Base-by-base conservation (phyloP, 2,797 vertebrate genomes). In the Mus spretus region DNA sequence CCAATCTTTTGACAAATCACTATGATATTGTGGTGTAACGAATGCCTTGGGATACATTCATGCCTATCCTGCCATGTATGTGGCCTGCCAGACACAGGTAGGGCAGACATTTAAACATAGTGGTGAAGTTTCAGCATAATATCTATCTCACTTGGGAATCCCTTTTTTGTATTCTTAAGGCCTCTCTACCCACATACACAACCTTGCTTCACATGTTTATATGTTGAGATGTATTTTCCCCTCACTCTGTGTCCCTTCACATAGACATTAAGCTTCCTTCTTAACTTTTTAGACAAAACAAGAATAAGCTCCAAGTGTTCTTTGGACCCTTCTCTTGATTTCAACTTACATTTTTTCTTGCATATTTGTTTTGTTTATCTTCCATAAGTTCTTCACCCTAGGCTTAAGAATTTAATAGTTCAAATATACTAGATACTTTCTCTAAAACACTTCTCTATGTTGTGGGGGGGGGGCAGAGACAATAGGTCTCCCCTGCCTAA, bases 281-380 rank as follows among this genome's bases (percentile, higher is more conserved):
- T 79, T 94, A 59, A 4, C 59, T 22, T 22, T 19, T 14, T 61
- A 59, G 47, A 91, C 24, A 90, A 94, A 22, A 83, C 19, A 89
- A 95, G n/a, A 70, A 14, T 91, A 78, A 77, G 1, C 24, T 74
- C 37, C 11, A 92, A 59, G 84, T 37, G 5, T 59, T 96, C 44
- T 96, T 96, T 90, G 70, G 44, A 67, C 79, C 5, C 5, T 55
- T 95, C 10, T 81, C 6, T 28, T 77, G 40, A 89, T 94, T 82
- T 96, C 77, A 80, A 79, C 22, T 55, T 22, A 59, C 78, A 10
- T 96, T 95, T 91, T 91, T 81, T 63, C 14, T 28, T 96, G 8
- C 57, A 78, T 86, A 31, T 26, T 74, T 55, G 50, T 59, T 63
- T 31, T 94, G 7, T 96, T 96, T 82, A 75, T 3, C 77, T 92